A percentile compares a stretch with the other conserved stretches of the same genome.
These are phyloP conservation scores for Emberiza fucata DNA, from an alignment of 2,113 vertebrate genomes.

Conservation along the genomic window DNA sequence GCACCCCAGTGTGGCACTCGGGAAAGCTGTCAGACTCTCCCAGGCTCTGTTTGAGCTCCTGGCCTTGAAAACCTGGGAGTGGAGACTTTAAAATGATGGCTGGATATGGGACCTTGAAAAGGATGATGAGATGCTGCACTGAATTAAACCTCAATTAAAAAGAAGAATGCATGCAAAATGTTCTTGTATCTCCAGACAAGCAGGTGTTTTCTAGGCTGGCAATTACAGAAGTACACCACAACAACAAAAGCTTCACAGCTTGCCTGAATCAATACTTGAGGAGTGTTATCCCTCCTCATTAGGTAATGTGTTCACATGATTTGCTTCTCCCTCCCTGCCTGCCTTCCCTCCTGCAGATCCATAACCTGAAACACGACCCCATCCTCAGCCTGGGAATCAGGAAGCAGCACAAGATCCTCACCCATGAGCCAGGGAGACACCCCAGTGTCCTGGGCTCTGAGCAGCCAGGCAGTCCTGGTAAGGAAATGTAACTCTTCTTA, in stretches of 20 bases:
- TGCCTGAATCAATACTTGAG: neutral
- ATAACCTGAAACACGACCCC: neutral
- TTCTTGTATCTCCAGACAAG: neutral
- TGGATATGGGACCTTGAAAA: neutral
- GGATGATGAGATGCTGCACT: neutral
- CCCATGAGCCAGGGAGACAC: neutral
- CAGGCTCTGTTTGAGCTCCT: neutral
- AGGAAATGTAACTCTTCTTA: neutral
- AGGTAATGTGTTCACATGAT: neutral
- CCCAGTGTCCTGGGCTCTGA: neutral
- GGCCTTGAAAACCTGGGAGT: neutral
- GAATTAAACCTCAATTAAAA: neutral
- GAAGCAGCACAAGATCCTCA: neutral
- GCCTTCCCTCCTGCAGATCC: neutral
- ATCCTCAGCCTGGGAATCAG: neutral
- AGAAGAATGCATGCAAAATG: neutral
- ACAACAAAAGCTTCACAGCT: conserved; percentile 17
- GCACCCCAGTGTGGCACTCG: neutral
- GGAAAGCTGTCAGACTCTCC: neutral
- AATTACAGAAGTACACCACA: neutral
- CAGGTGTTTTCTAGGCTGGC: neutral
- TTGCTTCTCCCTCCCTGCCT: neutral
- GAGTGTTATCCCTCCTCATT: neutral
- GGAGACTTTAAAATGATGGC: neutral
- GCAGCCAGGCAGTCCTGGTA: neutral